Conservation (phyloP, 2,888 invertebrate species). For the Tinea trinotella region DNA sequence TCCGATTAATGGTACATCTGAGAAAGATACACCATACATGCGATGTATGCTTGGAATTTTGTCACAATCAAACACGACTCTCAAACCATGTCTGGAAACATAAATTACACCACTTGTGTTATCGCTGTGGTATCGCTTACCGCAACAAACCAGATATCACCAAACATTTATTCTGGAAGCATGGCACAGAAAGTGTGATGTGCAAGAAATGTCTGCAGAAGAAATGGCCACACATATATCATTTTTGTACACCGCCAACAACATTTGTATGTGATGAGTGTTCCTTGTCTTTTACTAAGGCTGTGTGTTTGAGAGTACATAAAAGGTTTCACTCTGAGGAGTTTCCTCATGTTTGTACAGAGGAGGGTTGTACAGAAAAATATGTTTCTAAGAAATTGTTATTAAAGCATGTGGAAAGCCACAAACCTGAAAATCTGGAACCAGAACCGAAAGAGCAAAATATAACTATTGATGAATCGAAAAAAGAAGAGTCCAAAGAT, state of each 20-base stretch:
- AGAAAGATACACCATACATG: constrained; percentile 88
- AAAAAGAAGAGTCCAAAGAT: constrained; percentile 42
- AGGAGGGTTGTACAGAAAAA: constrained; percentile 79
- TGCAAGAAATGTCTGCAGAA: constrained; percentile 90
- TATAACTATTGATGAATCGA: constrained; percentile 33
- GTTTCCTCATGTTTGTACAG: constrained; percentile 79
- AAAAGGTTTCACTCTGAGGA: constrained; percentile 83
- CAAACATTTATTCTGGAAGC: constrained; percentile 93
- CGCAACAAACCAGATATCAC: constrained; percentile 90
- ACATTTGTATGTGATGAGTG: constrained; percentile 88
- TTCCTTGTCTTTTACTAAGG: constrained; percentile 79
- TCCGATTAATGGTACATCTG: constrained; percentile 90
- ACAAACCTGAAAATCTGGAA: constrained; percentile 63
- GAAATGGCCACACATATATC: constrained; percentile 93
- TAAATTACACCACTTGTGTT: constrained; percentile 88
- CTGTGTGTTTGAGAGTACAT: constrained; percentile 87
- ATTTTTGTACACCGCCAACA: constrained; percentile 88
- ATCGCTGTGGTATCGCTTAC: constrained; percentile 90
- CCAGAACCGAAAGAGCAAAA: constrained; percentile 25
- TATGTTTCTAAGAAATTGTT: constrained; percentile 88
- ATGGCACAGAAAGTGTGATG: constrained; percentile 88
- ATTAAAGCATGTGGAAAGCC: constrained; percentile 78
- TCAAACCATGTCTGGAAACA: constrained; percentile 94
- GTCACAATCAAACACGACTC: constrained; percentile 83
- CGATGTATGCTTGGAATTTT: constrained; percentile 88